These are phyloP conservation scores for Microplitis manilae DNA, from an alignment of 2,888 invertebrate species.

Conservation along the genomic window DNA sequence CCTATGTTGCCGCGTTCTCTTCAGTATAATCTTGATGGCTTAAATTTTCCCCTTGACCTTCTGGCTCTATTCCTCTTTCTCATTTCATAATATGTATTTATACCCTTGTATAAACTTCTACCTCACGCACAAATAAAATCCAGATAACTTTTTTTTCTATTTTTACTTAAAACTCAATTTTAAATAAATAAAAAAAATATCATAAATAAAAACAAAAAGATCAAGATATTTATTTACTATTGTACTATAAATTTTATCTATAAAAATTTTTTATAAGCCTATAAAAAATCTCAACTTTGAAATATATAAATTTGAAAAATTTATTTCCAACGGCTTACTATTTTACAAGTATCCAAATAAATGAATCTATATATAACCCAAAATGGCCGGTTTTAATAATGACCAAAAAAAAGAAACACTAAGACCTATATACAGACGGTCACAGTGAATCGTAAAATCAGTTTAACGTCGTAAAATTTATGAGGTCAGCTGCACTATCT, in stretches of 20 bases:
- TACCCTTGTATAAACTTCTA: not conserved
- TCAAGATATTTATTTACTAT: not conserved
- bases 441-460: conserved; percentile 31
- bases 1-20: conserved; percentile 14
- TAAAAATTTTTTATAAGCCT: not conserved
- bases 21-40: conserved; percentile 15
- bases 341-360: not conserved
- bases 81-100: not conserved
- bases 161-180: not conserved
- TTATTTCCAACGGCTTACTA: not conserved
- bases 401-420: not conserved
- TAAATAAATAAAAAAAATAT: not conserved
- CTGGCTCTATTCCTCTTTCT: not conserved
- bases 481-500: conserved; percentile 33
- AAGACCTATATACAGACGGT: not conserved
- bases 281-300: not conserved
- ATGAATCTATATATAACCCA: not conserved
- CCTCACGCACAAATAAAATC: not conserved
- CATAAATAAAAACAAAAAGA: not conserved
- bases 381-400: not conserved
- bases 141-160: not conserved
- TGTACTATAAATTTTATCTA: not conserved
- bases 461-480: conserved; percentile 21
- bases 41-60: conserved; percentile 20
- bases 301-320: not conserved